Conservation (phyloP, 2,113 vertebrate species). For the Salvelinus fontinalis region DNA sequence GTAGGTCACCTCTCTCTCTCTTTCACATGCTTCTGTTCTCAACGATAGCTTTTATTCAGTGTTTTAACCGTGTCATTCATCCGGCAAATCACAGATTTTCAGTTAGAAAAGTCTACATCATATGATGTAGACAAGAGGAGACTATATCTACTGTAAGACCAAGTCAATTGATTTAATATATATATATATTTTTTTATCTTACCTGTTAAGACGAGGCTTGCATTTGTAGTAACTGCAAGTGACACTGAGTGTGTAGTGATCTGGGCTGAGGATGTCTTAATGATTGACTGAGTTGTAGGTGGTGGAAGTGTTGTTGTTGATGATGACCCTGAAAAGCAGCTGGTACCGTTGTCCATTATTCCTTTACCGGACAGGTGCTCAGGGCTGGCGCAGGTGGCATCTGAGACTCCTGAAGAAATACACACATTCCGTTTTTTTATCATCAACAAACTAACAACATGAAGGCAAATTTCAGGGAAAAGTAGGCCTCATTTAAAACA, state of each 20-base stretch:
- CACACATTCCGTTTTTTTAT: background rate
- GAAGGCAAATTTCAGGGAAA: too few relatives aligned
- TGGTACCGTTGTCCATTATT: slow-evolving; percentile 23
- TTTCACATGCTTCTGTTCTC: background rate
- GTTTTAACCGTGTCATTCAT: background rate
- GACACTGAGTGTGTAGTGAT: background rate
- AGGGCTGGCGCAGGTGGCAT: slow-evolving; percentile 47
- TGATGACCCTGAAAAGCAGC: slow-evolving; percentile 17
- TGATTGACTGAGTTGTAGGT: background rate
- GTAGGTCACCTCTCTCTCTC: background rate
- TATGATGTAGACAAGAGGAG: background rate
- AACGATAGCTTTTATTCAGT: background rate
- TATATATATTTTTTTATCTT: background rate
- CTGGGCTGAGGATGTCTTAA: background rate
- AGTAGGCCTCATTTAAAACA: background rate
- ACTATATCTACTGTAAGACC: background rate
- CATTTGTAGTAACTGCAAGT: background rate
- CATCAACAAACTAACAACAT: background rate
- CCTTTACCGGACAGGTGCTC: slow-evolving; percentile 5
- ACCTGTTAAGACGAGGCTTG: slow-evolving; percentile 40
- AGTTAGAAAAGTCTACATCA: background rate
- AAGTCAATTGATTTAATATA: too few relatives aligned
- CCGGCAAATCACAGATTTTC: background rate
- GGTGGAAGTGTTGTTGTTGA: background rate
- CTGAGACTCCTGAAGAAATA: slow-evolving; percentile 21